These are phyloP conservation scores for Drosophila varians DNA, from an alignment of 1,140 invertebrate genomes.

Conservation along the genomic window DNA sequence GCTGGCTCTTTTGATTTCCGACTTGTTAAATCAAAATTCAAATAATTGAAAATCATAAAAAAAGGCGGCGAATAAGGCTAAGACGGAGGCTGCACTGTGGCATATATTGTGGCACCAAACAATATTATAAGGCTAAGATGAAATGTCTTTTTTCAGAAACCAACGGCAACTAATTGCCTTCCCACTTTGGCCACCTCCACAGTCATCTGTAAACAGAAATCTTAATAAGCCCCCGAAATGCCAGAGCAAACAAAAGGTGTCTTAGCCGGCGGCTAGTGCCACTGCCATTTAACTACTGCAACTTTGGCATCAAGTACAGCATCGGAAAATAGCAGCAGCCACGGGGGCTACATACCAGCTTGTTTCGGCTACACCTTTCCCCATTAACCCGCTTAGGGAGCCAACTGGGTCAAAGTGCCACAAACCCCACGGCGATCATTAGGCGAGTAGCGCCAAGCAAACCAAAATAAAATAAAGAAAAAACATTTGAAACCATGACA, in stretches of 20 bases:
- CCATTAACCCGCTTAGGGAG: conserved; percentile 40
- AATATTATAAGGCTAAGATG: no score
- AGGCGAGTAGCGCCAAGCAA: conserved; percentile 20
- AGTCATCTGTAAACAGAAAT: conserved; percentile 4
- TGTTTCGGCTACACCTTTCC: conserved; percentile 43
- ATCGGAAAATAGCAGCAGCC: conserved; percentile 26
- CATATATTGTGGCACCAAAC: neutral
- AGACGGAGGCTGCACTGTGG: conserved; percentile 1
- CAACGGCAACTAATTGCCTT: neutral
- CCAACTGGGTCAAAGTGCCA: conserved; percentile 49
- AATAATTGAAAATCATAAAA: conserved; percentile 24
- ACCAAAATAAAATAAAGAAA: conserved; percentile 10
- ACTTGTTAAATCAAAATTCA: conserved; percentile 32
- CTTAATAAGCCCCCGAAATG: conserved; percentile 35
- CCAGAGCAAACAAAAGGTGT: conserved; percentile 38
- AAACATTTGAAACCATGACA: conserved; percentile 34
- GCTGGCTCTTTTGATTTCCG: conserved; percentile 22
- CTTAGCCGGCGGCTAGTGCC: conserved; percentile 15
- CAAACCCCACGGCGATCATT: conserved; percentile 38
- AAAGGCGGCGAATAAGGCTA: conserved; percentile 8
- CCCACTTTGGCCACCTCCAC: neutral
- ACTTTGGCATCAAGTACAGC: conserved; percentile 40
- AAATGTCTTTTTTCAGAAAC: neutral
- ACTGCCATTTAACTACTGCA: conserved; percentile 36
- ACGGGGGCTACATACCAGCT: conserved; percentile 20